Evolutionary conservation across 2,113 vertebrate species (phyloP).

Genomic region (Colinus virginianus): DNA sequence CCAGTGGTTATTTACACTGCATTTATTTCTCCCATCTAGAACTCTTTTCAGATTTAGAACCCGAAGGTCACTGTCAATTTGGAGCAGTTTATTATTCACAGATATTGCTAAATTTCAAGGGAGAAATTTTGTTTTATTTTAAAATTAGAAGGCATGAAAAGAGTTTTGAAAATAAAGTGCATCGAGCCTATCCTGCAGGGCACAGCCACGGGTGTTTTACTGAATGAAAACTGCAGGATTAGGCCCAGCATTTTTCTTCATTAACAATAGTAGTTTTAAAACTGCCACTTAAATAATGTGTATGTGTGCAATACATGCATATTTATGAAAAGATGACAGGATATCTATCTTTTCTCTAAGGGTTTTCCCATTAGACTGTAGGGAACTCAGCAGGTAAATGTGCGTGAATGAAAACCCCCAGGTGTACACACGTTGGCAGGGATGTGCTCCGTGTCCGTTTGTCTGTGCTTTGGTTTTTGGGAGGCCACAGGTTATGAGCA

Average conservation of each 20-base stretch:
- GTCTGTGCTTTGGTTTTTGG: not conserved
- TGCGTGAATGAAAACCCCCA: not conserved
- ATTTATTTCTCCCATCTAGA: constrained; percentile 47
- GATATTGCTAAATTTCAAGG: constrained; percentile 17
- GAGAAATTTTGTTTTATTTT: constrained; percentile 50
- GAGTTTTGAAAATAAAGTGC: not conserved
- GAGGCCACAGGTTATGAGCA: not conserved
- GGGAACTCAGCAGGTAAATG: not conserved
- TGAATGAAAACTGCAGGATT: not conserved
- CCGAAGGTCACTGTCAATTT: constrained; percentile 48
- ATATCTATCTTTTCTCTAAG: not conserved
- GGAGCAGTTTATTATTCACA: constrained; percentile 36
- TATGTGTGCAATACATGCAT: not conserved
- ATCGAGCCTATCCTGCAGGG: not conserved
- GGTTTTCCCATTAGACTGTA: not conserved
- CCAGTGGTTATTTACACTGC: constrained; percentile 49
- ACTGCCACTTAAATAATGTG: fast-evolving
- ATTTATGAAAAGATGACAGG: not conserved
- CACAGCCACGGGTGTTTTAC: not conserved
- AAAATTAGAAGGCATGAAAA: constrained; percentile 10
- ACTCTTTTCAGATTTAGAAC: constrained; percentile 61
- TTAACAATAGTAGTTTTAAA: not conserved
- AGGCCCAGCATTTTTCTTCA: not conserved
- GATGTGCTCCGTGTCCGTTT: not conserved
- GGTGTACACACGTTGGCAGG: not conserved